Evolutionary conservation across 37 sponge, comb jelly and placozoan genomes (phyloP), one percentile per base, ranked within the genome.

Genomic region (Aphrocallistes beatrix): DNA sequence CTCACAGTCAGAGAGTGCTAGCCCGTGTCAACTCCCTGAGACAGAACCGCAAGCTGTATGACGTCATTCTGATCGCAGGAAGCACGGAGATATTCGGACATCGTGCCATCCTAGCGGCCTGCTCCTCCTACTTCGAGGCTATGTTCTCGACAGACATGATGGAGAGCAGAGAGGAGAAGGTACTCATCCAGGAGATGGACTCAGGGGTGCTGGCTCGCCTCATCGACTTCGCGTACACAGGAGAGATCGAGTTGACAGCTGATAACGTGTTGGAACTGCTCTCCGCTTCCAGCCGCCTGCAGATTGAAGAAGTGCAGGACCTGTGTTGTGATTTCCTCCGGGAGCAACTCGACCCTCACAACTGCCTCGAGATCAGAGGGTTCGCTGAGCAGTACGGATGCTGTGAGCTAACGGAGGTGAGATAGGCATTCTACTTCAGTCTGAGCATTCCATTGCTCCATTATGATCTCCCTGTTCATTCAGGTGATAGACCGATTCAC

Each of bases 301-400:
- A 97, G 83, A 84, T 97, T n/a, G 51, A 39, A 8, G 88, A 90
- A n/a, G 95, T 94, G 28, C 90, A 91, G 47, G 90, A 93, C n/a
- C 83, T 93, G 1, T 97, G 98, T 82, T 94, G 98, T 85, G 89
- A 90, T 8, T 97, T 94, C 81, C 90, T 97, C 42, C 90, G 90
- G 81, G 87, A 94, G 23, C 94, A 97, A 51, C 89, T 97, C 13
- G 95, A 94, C 81, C 93, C 92, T 9, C 51, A 38, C 69, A 97
- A 97, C 85, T 94, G 95, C 40, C 89, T 97, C 0, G 98, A 95
- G 38, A 94, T 97, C 25, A 87, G 94, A 36, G 87, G 75, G 37
- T 97, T 97, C 88, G 95, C 93, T 36, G 94, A 93, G 38, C 92
- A 90, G 1, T 91, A 92, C 51, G 96, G 96, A 23, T 95, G 96